phyloP scores from a whole-genome alignment of 2,113 vertebrate species.

The Mionectes macconnelli region DNA sequence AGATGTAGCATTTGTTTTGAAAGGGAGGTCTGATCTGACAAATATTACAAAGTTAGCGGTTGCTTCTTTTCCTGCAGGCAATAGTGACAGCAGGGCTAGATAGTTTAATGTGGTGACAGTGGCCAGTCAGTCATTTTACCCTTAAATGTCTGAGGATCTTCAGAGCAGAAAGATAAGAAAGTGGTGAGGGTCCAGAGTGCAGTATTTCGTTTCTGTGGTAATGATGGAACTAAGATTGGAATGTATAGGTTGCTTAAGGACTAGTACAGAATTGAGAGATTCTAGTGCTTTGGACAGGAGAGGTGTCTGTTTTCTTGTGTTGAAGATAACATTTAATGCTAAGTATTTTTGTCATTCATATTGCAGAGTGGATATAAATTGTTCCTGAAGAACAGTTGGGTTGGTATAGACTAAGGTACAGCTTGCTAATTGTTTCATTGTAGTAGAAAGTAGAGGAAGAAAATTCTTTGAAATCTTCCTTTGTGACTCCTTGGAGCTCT shows the following conservation, averaged over 20 bases:
- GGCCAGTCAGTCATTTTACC: no score
- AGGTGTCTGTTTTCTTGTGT: background rate
- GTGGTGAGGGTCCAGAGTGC: background rate
- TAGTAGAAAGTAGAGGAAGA: background rate
- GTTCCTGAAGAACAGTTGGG: background rate
- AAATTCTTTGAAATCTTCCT: background rate
- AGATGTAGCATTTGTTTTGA: background rate
- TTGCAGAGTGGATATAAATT: background rate
- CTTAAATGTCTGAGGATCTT: background rate
- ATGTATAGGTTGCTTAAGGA: background rate
- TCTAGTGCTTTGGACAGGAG: background rate
- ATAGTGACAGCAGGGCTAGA: background rate
- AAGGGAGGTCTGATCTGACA: background rate
- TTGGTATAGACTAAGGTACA: background rate
- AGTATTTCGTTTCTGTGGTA: background rate
- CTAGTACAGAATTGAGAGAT: background rate
- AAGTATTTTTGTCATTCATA: accelerated
- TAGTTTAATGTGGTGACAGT: background rate
- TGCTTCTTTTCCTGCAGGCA: background rate
- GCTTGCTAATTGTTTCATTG: background rate
- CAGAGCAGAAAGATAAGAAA: background rate
- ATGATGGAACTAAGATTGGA: background rate
- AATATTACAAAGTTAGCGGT: background rate
- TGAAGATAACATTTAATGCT: background rate
- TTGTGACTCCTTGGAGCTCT: background rate